These are phyloP conservation scores for Saimiri boliviensis DNA, from an alignment of 2,113 vertebrate species.

Conservation along the genomic window DNA sequence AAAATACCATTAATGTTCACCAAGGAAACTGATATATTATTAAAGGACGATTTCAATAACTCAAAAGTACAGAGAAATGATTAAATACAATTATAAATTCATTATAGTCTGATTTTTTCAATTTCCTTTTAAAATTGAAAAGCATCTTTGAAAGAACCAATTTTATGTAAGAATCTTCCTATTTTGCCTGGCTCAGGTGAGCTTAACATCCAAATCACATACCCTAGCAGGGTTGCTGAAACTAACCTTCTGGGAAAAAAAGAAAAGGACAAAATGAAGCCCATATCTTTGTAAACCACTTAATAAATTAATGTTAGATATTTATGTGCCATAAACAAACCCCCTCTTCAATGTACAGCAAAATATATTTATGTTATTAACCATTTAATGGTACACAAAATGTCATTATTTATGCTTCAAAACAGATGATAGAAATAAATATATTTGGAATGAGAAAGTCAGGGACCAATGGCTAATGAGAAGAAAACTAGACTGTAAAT, in stretches of 20 bases:
- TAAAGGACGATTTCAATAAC: slow-evolving; percentile 23
- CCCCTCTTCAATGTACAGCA: background rate
- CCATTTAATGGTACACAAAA: background rate
- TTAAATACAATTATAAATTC: slow-evolving; percentile 25
- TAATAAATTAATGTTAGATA: background rate
- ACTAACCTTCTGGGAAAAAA: background rate
- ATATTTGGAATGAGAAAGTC: background rate
- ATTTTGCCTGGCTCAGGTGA: background rate
- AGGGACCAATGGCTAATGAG: background rate
- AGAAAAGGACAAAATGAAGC: background rate
- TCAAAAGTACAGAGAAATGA: slow-evolving; percentile 36
- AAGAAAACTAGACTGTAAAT: background rate
- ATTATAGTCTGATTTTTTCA: background rate
- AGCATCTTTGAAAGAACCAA: background rate
- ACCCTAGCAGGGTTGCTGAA: background rate
- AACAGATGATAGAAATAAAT: slow-evolving; percentile 2
- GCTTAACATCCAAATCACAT: background rate
- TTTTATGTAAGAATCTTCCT: background rate
- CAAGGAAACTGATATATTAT: background rate
- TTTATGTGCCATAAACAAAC: background rate
- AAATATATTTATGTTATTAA: slow-evolving; percentile 11
- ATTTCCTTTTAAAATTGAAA: slow-evolving; percentile 47
- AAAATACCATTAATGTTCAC: background rate
- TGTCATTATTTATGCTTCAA: background rate
- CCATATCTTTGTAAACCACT: background rate